A percentile compares a stretch with the other conserved stretches of the same genome.
phyloP scores from a whole-genome alignment of 2,888 invertebrate species.

The Dioctria linearis region DNA sequence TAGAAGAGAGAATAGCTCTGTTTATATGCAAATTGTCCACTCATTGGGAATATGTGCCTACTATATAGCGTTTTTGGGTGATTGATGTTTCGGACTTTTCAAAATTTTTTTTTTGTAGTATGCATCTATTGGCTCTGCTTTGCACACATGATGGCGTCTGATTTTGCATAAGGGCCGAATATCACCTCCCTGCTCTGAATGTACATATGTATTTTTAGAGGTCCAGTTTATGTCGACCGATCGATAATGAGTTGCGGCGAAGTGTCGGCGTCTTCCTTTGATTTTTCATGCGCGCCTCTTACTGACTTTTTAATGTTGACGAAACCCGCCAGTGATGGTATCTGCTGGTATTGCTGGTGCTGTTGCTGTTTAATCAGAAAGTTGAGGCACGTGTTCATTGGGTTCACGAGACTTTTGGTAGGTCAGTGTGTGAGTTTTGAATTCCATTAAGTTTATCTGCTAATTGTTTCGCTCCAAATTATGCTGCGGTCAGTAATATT shows the following conservation, averaged over 20 bases:
- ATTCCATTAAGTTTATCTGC: background rate
- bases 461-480: constrained; percentile 27
- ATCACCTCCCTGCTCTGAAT: background rate
- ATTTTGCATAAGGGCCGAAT: constrained; percentile 27
- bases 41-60: constrained; percentile 11
- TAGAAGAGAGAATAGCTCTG: background rate
- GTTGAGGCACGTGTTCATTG: constrained; percentile 34
- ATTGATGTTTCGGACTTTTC: constrained; percentile 20
- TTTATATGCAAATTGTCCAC: constrained; percentile 36
- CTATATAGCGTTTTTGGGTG: constrained; percentile 2
- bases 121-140: background rate
- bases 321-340: constrained; percentile 26
- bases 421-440: constrained; percentile 36
- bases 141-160: constrained; percentile 11
- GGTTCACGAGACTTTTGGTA: constrained; percentile 51
- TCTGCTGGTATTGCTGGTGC: background rate
- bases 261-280: constrained; percentile 6
- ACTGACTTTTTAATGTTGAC: constrained; percentile 13
- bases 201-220: background rate
- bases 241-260: constrained; percentile 17
- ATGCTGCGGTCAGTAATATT: constrained; percentile 3
- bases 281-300: constrained; percentile 25
- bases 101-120: background rate
- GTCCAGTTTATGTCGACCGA: background rate
- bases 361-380: background rate